phyloP scores from a whole-genome alignment of 2,888 invertebrate species.

The Drosophila greeni region DNA sequence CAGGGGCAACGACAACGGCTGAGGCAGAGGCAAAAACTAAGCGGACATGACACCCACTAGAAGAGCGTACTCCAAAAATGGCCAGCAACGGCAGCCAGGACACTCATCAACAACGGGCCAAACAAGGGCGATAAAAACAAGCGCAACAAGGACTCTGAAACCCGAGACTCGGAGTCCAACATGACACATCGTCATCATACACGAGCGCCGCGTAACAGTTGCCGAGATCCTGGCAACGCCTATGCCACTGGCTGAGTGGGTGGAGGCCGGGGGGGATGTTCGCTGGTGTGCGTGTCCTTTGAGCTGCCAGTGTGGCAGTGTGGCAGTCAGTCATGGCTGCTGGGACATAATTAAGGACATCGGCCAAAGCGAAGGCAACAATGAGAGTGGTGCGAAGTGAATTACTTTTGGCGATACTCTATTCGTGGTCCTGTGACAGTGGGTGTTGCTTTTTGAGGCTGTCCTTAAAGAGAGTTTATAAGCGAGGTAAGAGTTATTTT shows the following conservation, averaged over 20 bases:
- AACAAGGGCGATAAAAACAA: constrained; percentile 72
- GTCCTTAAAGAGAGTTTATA: not conserved
- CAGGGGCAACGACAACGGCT: constrained; percentile 19
- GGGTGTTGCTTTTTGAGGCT: not conserved
- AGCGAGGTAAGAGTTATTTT: too few relatives aligned
- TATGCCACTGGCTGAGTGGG: constrained; percentile 43
- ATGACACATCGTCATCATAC: constrained; percentile 61
- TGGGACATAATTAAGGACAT: constrained; percentile 70
- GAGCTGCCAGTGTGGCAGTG: constrained; percentile 58
- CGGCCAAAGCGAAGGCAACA: constrained; percentile 57
- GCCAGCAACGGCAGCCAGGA: constrained; percentile 52
- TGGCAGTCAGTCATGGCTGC: constrained; percentile 71
- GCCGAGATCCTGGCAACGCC: constrained; percentile 53
- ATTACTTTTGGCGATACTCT: constrained; percentile 31
- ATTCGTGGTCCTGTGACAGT: constrained; percentile 2
- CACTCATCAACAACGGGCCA: constrained; percentile 71
- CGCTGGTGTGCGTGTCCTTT: constrained; percentile 47
- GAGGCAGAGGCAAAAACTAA: constrained; percentile 50
- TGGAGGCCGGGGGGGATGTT: constrained; percentile 16
- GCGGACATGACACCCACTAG: constrained; percentile 72
- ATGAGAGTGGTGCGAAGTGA: constrained; percentile 10
- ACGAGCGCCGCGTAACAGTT: constrained; percentile 42
- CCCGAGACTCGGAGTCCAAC: constrained; percentile 52
- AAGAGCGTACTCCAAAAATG: constrained; percentile 62
- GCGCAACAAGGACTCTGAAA: constrained; percentile 71